A percentile compares a stretch with the other conserved stretches of the same genome.
phyloP scores from a whole-genome alignment of 2,113 vertebrate species.

The Panurus biarmicus region DNA sequence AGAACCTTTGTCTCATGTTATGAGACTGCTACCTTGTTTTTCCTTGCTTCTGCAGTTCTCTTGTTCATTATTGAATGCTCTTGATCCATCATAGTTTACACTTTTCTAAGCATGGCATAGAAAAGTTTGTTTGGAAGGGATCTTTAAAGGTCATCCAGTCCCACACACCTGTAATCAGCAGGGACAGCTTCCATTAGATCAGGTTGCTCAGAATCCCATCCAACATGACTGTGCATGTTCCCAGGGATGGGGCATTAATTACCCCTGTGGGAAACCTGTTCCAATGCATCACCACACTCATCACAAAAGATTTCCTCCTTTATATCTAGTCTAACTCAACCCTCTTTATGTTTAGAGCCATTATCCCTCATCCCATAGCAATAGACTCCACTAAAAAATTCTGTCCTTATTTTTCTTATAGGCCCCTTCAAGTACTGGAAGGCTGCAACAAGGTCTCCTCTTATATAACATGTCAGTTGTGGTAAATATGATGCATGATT shows the following conservation, averaged over 20 bases:
- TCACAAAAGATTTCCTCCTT: not conserved
- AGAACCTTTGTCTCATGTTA: not conserved
- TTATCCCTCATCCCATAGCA: not conserved
- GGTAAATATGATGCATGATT: conserved; percentile 39
- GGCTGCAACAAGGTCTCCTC: not conserved
- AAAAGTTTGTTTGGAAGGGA: not conserved
- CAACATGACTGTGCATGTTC: not conserved
- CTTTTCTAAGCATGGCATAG: not conserved
- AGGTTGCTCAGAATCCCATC: not conserved
- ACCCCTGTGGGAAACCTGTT: not conserved
- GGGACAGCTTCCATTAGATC: not conserved
- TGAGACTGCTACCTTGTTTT: not conserved
- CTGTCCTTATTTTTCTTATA: not conserved
- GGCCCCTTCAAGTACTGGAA: not conserved
- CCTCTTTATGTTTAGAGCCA: not conserved
- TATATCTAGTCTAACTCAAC: not conserved
- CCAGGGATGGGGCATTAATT: not conserved
- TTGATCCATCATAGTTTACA: not conserved
- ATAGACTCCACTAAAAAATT: not conserved
- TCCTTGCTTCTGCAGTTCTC: not conserved
- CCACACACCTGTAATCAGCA: not conserved
- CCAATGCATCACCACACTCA: not conserved
- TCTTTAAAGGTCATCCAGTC: not conserved
- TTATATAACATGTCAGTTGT: not conserved
- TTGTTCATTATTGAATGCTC: not conserved